phyloP scores from a whole-genome alignment of 2,797 vertebrate genomes.

The Enteromius viviparus region DNA sequence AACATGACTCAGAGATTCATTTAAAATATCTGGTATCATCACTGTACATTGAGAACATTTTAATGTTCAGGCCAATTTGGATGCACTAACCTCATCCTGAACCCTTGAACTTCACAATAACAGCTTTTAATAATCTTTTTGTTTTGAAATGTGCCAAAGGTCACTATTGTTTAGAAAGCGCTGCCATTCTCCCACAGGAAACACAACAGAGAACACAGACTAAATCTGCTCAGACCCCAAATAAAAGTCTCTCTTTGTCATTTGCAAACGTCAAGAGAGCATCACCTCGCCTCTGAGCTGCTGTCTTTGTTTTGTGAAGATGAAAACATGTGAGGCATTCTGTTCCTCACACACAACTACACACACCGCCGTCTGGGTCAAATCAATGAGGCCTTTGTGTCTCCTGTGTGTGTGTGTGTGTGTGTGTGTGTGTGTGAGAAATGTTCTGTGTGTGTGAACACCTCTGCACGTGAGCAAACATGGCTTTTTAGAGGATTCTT shows the following conservation, averaged over 20 bases:
- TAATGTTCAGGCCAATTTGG: not conserved
- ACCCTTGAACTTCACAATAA: not conserved
- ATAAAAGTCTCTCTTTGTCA: conserved; percentile 45
- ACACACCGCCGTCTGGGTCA: conserved; percentile 53
- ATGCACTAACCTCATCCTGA: conserved; percentile 1
- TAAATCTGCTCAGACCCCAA: conserved; percentile 34
- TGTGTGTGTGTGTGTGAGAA: conserved; percentile 30
- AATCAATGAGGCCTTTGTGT: conserved; percentile 66
- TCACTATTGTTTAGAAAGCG: conserved; percentile 15
- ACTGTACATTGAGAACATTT: not conserved
- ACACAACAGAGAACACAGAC: conserved; percentile 41
- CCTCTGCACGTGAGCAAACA: conserved; percentile 20
- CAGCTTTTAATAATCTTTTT: not conserved
- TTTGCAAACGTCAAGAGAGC: conserved; percentile 50
- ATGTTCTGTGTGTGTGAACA: conserved; percentile 1
- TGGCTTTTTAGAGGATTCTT: not conserved
- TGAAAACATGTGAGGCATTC: conserved; percentile 59
- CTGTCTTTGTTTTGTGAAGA: conserved; percentile 54
- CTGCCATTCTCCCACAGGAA: conserved; percentile 17
- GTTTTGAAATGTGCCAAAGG: conserved; percentile 4
- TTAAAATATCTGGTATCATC: not conserved
- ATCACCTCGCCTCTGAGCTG: conserved; percentile 32
- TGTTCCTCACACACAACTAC: conserved; percentile 55
- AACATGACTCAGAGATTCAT: not conserved
- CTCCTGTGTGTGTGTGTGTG: not conserved